phyloP scores from a whole-genome alignment of 2,797 vertebrate species.

The Mormyrops attenuatus region DNA sequence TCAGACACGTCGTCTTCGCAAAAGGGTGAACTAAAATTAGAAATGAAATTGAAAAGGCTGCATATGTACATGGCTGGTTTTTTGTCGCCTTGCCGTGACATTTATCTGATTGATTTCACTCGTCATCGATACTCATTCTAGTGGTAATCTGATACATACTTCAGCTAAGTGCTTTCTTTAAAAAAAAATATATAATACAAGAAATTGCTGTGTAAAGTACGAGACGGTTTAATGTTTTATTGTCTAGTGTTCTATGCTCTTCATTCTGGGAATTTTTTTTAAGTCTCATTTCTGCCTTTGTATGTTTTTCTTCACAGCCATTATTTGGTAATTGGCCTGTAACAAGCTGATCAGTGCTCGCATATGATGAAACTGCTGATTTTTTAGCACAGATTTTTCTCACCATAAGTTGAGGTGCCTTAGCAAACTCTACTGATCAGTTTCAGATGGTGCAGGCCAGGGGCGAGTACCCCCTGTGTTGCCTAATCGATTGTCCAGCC shows the following conservation, averaged over 20 bases:
- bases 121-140: conserved; percentile 13
- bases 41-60: conserved; percentile 40
- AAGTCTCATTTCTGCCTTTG: neutral
- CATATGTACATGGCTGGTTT: conserved; percentile 35
- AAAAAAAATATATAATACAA: neutral
- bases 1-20: conserved; percentile 43
- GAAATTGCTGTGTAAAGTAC: neutral
- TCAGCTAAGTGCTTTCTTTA: neutral
- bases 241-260: neutral
- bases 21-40: conserved; percentile 35
- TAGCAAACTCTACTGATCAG: neutral
- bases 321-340: neutral
- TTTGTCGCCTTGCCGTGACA: neutral
- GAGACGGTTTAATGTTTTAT: neutral
- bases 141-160: neutral
- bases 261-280: neutral
- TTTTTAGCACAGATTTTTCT: neutral
- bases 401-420: neutral
- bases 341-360: conserved; percentile 13
- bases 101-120: conserved; percentile 16
- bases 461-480: neutral
- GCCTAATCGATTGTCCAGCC: neutral
- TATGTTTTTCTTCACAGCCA: neutral
- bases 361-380: conserved; percentile 37
- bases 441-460: neutral